phyloP scores from a whole-genome alignment of 2,888 invertebrate genomes.

The Cheilosia scutellata region DNA sequence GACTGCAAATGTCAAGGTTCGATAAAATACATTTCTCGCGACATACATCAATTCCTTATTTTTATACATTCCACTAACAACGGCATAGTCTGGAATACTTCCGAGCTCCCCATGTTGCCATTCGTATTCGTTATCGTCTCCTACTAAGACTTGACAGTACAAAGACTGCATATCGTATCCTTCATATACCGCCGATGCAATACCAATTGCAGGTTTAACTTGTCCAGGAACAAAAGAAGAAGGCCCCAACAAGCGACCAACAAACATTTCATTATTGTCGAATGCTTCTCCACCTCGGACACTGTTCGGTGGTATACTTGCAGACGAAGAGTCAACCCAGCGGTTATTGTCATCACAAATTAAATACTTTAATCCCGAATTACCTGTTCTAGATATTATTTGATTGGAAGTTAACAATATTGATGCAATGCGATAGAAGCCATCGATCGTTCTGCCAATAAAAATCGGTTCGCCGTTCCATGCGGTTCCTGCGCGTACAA shows the following conservation, averaged over 20 bases:
- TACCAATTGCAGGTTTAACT: background rate
- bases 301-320: background rate
- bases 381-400: background rate
- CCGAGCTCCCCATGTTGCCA: background rate
- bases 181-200: background rate
- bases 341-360: background rate
- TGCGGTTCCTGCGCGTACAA: slow-evolving; percentile 15
- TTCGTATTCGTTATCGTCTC: background rate
- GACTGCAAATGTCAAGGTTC: too few species aligned
- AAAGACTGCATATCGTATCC: background rate
- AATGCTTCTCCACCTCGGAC: background rate
- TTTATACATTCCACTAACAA: background rate
- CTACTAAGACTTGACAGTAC: slow-evolving; percentile 15
- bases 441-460: background rate
- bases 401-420: background rate
- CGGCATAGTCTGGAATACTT: slow-evolving; percentile 18
- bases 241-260: background rate
- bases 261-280: background rate
- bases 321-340: slow-evolving; percentile 1
- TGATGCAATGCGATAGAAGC: background rate
- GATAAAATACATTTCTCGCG: background rate
- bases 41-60: background rate
- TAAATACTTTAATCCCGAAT: rapidly evolving
- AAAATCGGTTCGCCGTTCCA: background rate
- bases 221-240: background rate